Evolutionary conservation across 1,140 invertebrate species (phyloP), one percentile per base, ranked within the genome.

Genomic region (Holcopasites calliopsidis): DNA sequence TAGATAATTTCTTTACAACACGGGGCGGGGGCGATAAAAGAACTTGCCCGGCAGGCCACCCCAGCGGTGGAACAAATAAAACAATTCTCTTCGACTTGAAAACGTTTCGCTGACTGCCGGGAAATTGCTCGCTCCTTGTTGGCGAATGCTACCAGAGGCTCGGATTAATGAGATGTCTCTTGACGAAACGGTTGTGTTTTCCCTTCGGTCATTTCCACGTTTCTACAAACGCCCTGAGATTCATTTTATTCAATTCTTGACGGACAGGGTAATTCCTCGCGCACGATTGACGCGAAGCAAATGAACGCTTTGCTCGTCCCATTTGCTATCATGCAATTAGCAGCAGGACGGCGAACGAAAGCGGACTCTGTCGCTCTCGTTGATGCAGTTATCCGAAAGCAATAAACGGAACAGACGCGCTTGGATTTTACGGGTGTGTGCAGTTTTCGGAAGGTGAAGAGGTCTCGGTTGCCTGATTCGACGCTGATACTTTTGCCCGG

Each of bases 1-100:
- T 68, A 21, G 76, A 10, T 82, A 82, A 82, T 83, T 65, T 72
- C 72, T 79, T 82, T 68, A 69, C 55, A 79, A 79, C 65, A 71
- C 60, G 65, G n/a, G n/a, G n/a, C n/a, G n/a, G n/a, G n/a, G n/a
- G n/a, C 35, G 35, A 33, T 38, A 16, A 5, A 26, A 40, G 16
- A 23, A 35, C 5, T 42, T 42, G 6, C 13, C 11, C 16, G 1
- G 16, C 16, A 5, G 21, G 13, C 16, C 6, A 3, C 1, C 35
- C 55, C 10, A 13, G 5, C 21, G 21, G 1, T n/a, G n/a, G 8
- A n/a, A 47, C 57, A 82, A 75, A 82, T 83, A 65, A 60, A 71
- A 82, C 77, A 81, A 81, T 81, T 74, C 28, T 6, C 18, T 26
- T 35, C 31, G 21, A 55, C 57, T 52, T 44, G 55, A 23, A 31